Percentiles rank a stretch among this genome's conserved stretches.
Evolutionary conservation across 2,888 invertebrate genomes (phyloP).

Genomic region (Tachina lurida): DNA sequence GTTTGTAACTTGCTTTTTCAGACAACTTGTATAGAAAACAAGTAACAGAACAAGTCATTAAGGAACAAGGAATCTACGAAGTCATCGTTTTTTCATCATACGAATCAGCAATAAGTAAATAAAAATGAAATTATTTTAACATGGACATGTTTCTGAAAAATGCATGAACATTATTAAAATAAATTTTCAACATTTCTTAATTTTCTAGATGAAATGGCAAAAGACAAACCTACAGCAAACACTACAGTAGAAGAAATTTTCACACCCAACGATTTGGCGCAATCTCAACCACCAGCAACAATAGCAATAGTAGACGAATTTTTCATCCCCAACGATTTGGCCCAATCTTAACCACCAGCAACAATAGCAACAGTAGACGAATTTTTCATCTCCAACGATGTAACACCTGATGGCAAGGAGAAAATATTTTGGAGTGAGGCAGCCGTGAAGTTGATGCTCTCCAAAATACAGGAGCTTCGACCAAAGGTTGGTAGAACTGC

Average conservation of each 20-base stretch:
- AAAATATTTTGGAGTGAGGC: neutral
- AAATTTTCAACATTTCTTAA: neutral
- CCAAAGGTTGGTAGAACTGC: neutral
- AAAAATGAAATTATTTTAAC: neutral
- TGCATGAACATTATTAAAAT: neutral
- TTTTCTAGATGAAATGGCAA: neutral
- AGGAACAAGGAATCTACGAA: neutral
- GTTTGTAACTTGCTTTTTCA: neutral
- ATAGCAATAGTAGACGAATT: neutral
- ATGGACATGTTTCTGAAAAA: too few relatives aligned
- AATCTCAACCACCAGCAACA: too few relatives aligned
- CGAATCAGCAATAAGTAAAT: neutral
- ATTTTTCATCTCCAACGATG: neutral
- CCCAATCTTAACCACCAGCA: neutral
- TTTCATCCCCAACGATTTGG: neutral
- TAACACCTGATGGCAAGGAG: neutral
- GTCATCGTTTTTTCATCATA: neutral
- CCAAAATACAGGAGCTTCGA: neutral
- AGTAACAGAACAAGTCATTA: neutral
- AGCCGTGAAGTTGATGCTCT: neutral
- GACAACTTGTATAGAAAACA: constrained; percentile 6
- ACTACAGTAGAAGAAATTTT: too few relatives aligned
- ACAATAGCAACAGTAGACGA: neutral
- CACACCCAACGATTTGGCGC: too few relatives aligned
- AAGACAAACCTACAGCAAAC: too few relatives aligned